Evolutionary conservation across 2,888 invertebrate species (phyloP).

Genomic region (Pasiphila rectangulata): DNA sequence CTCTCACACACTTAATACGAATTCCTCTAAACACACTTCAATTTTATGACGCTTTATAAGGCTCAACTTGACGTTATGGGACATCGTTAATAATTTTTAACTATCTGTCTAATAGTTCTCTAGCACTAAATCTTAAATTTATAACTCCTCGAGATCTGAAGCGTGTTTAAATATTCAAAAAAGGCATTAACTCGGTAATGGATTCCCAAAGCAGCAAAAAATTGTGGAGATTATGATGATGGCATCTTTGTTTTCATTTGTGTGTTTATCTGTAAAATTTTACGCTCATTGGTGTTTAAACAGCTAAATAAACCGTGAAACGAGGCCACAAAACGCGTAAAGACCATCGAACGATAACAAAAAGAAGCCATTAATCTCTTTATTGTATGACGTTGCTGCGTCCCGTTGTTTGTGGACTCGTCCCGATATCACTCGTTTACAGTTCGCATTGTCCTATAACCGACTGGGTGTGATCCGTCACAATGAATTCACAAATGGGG

Average conservation of each 20-base stretch:
- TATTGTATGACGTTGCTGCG: conserved; percentile 66
- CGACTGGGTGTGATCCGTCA: conserved; percentile 73
- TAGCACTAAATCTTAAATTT: conserved; percentile 44
- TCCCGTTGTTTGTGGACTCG: conserved; percentile 72
- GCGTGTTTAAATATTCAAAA: conserved; percentile 23
- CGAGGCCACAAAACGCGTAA: conserved; percentile 73
- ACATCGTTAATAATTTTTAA: conserved; percentile 64
- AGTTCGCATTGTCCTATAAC: conserved; percentile 67
- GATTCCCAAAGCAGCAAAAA: conserved; percentile 25
- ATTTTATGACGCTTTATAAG: conserved; percentile 67
- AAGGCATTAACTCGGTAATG: conserved; percentile 20
- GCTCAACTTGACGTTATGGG: conserved; percentile 56
- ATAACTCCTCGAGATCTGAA: conserved; percentile 34
- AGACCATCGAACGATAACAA: conserved; percentile 73
- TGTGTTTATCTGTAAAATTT: conserved; percentile 60
- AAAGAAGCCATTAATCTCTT: conserved; percentile 75
- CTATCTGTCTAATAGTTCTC: conserved; percentile 52
- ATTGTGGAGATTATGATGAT: conserved; percentile 11
- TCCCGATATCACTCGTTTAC: conserved; percentile 63
- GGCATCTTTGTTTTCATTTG: conserved; percentile 45
- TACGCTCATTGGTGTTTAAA: conserved; percentile 68
- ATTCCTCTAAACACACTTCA: conserved; percentile 70
- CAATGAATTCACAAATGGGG: conserved; percentile 69
- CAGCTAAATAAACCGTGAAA: conserved; percentile 75
- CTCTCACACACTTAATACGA: conserved; percentile 61